Percentiles rank a stretch among this genome's conserved stretches.
phyloP scores from a whole-genome alignment of 2,797 vertebrate genomes.

The Muscicapa comitata region DNA sequence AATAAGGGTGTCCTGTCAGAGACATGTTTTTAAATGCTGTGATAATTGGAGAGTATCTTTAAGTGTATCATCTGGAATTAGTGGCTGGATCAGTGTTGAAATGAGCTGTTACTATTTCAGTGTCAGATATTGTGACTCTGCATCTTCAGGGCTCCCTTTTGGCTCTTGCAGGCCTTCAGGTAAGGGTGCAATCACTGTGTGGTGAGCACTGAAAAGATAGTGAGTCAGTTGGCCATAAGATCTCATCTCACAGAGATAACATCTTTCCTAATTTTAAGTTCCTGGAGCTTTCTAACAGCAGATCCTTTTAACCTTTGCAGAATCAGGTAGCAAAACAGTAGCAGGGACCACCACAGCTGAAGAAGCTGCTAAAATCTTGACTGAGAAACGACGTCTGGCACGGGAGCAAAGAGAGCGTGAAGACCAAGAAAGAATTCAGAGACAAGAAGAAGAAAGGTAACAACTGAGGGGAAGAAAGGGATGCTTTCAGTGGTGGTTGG shows the following conservation, averaged over 20 bases:
- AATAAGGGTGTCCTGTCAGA: background rate
- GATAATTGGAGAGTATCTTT: background rate
- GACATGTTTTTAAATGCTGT: background rate
- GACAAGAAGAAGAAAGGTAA: conserved; percentile 86
- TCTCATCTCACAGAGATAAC: background rate
- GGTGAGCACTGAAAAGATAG: background rate
- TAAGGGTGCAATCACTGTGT: rapidly evolving
- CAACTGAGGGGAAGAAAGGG: background rate
- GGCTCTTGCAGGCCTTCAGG: background rate
- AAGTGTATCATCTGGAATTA: background rate
- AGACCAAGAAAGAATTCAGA: conserved; percentile 82
- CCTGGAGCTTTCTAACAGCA: background rate
- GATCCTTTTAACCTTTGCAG: conserved; percentile 43
- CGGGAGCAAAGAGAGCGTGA: conserved; percentile 87
- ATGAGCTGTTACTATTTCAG: background rate
- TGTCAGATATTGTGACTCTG: background rate
- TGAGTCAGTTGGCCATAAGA: background rate
- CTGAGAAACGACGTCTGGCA: conserved; percentile 85
- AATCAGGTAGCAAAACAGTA: conserved; percentile 73
- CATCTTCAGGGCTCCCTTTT: background rate
- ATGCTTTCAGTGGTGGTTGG: background rate
- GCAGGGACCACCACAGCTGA: conserved; percentile 83
- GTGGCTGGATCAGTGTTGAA: background rate
- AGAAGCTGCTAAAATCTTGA: conserved; percentile 87
- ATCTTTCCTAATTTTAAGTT: background rate